A percentile compares a stretch with the other conserved stretches of the same genome.
phyloP scores from a whole-genome alignment of 2,888 invertebrate species.

The Philopedon plagiatum region DNA sequence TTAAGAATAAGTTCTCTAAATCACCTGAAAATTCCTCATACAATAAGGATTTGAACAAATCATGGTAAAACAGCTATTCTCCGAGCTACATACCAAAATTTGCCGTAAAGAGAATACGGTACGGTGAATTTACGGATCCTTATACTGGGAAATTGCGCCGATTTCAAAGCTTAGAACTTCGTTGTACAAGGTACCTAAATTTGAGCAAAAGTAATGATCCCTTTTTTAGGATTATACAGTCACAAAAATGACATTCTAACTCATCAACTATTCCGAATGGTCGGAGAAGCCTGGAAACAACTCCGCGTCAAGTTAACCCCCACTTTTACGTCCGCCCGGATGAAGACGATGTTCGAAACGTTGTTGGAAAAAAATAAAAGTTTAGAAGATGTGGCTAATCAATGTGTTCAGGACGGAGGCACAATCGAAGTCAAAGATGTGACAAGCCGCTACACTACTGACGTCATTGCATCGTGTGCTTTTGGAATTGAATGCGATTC shows the following conservation, averaged over 20 bases:
- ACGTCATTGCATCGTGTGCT: constrained; percentile 73
- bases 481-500: constrained; percentile 75
- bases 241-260: constrained; percentile 59
- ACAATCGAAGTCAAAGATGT: constrained; percentile 67
- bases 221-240: constrained; percentile 24
- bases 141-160: no score
- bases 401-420: constrained; percentile 55
- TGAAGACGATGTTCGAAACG: constrained; percentile 76
- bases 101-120: no score
- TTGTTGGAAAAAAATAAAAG: constrained; percentile 72
- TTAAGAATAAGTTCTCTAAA: no score
- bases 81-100: no score
- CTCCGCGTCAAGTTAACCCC: constrained; percentile 75
- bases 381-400: constrained; percentile 68
- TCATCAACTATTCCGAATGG: constrained; percentile 56
- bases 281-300: constrained; percentile 65
- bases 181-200: no score
- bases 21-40: no score
- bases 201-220: no score
- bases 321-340: constrained; percentile 76
- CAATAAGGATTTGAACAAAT: no score
- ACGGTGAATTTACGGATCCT: no score
- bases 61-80: no score
- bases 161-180: no score
- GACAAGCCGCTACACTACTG: constrained; percentile 73